Base-by-base conservation (phyloP, 2,888 invertebrate species). In the Diadromus collaris region DNA sequence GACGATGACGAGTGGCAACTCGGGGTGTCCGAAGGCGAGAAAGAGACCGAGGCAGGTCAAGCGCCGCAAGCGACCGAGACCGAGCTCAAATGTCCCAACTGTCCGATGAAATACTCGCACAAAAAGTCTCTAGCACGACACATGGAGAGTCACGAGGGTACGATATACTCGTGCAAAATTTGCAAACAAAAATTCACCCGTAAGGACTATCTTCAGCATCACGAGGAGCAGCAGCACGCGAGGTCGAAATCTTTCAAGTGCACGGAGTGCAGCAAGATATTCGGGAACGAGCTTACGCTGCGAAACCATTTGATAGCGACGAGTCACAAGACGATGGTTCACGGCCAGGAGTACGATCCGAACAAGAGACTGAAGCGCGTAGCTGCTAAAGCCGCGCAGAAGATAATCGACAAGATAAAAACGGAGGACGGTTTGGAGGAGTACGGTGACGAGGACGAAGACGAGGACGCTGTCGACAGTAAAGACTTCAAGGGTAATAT, bases 241-340 rank as follows among this genome's bases (percentile, higher is more conserved):
- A 84, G 79, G 72, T 44, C 79, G 0, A 88, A 88, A 72, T 72
- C 83, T 0, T 90, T 85, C 73, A 87, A 86, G 44, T 91, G 91
- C 61, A 90, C 88, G 0, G 85, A 91, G 16, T 91, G 91, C 41
- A 85, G 83, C 60, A 91, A 91, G 73, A 82, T 75, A 1, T 91
- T 90, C 75, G 86, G 86, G 1, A 90, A 89, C 44, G 90, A 91
- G 34, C 81, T 90, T 7, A 90, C 89, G 1, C 78, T 91, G 38
- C 83, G 90, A n/a, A 90, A 90, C 83, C 91, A 91, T 82, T 54
- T 91, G n/a, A 87, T 90, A 75, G 89, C 90, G 3, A 90, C 90
- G 0, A 88, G 86, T 84, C 91, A 91, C 68, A 90, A 88, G 48
- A 90, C 90, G 0, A 84, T 86, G 1, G 46, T 90, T 2, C 85